Percentiles rank a stretch among this genome's conserved stretches.
Evolutionary conservation across 2,797 vertebrate genomes (phyloP).

Genomic region (Ptychobarbus kaznakovi): DNA sequence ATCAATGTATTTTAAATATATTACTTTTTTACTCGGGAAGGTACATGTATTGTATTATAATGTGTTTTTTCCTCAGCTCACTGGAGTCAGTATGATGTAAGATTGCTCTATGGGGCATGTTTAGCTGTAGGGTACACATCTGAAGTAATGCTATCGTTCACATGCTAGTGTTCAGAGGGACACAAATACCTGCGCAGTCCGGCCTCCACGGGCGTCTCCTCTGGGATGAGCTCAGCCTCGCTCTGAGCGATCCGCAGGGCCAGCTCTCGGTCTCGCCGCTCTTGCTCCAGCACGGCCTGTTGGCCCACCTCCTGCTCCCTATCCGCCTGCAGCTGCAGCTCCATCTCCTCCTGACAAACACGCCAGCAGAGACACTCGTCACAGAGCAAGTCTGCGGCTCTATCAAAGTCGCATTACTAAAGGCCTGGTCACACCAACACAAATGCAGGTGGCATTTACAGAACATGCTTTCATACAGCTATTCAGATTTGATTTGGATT

Average conservation of each 20-base stretch:
- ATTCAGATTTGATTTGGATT: too few species aligned
- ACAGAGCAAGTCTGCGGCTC: background rate
- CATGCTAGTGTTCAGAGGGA: background rate
- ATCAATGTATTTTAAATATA: too few species aligned
- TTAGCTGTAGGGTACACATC: background rate
- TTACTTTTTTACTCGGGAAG: too few species aligned
- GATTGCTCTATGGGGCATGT: too few species aligned
- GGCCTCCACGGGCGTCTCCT: slow-evolving; percentile 81
- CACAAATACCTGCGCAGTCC: slow-evolving; percentile 86
- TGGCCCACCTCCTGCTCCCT: slow-evolving; percentile 87
- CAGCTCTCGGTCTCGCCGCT: slow-evolving; percentile 91
- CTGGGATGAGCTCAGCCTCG: slow-evolving; percentile 91
- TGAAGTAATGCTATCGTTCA: background rate
- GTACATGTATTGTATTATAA: too few species aligned
- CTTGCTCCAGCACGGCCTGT: slow-evolving; percentile 90
- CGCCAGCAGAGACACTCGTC: background rate
- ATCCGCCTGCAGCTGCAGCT: slow-evolving; percentile 86
- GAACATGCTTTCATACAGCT: too few species aligned
- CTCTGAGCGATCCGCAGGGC: slow-evolving; percentile 93
- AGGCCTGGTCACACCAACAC: background rate
- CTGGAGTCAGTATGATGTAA: background rate
- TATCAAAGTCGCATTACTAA: background rate
- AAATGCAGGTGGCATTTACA: too few species aligned
- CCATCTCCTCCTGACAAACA: slow-evolving; percentile 86
- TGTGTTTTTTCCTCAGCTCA: background rate